Conservation (phyloP, 2,888 invertebrate species). For the Caenorhabditis sp. region DNA sequence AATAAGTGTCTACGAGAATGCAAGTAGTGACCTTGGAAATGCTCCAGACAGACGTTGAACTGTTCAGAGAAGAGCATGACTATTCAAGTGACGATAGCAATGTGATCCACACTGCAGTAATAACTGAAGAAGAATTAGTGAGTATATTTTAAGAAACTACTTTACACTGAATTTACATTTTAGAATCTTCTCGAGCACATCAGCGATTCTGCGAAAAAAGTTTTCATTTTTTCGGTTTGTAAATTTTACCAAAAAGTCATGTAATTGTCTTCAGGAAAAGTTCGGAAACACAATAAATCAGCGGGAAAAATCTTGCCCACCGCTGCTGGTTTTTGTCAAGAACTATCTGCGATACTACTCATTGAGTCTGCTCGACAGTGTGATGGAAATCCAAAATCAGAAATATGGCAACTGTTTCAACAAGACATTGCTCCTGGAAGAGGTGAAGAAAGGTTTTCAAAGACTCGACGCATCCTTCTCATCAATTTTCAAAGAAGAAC, state of each 20-base stretch:
- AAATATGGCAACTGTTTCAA: conserved; percentile 7
- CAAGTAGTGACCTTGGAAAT: too few relatives aligned
- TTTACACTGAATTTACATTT: background rate
- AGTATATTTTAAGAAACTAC: background rate
- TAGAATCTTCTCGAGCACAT: background rate
- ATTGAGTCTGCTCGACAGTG: conserved; percentile 11
- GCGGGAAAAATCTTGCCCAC: too few relatives aligned
- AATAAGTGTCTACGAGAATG: too few relatives aligned
- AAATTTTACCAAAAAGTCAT: too few relatives aligned
- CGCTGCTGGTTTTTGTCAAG: conserved; percentile 18
- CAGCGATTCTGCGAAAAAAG: background rate
- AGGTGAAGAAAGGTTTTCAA: background rate
- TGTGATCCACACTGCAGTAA: background rate
- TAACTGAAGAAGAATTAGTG: background rate
- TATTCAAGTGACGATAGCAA: too few relatives aligned
- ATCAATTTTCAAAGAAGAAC: conserved; percentile 29
- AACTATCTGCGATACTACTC: conserved; percentile 38
- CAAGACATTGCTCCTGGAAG: background rate
- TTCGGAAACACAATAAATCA: conserved; percentile 3
- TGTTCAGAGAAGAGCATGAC: too few relatives aligned
- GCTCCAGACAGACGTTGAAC: background rate
- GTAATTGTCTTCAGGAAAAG: conserved; percentile 36
- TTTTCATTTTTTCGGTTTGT: background rate
- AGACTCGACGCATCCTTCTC: conserved; percentile 14
- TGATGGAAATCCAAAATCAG: conserved; percentile 2